These are phyloP conservation scores for Pristiophorus japonicus DNA, from an alignment of 2,113 vertebrate genomes.

Conservation along the genomic window DNA sequence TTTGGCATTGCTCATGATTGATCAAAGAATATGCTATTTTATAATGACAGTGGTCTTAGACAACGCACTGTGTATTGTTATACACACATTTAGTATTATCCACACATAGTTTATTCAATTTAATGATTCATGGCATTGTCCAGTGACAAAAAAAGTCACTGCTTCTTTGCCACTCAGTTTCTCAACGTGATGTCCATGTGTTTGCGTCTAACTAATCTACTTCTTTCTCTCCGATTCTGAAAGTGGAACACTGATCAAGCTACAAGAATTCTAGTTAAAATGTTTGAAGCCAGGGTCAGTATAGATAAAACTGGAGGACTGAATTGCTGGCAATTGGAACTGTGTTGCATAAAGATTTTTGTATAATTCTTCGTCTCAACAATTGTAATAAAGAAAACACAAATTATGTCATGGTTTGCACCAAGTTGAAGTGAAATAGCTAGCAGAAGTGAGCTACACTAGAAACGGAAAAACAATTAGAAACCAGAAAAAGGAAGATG, in stretches of 20 bases:
- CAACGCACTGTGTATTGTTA: background rate
- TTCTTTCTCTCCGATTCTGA: no score
- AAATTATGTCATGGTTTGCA: background rate
- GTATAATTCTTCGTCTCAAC: background rate
- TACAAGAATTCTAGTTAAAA: background rate
- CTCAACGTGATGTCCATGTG: background rate
- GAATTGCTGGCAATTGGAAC: background rate
- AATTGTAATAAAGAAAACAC: background rate
- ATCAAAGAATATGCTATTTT: background rate
- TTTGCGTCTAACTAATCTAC: no score
- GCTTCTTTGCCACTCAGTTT: background rate
- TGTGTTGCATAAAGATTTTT: background rate
- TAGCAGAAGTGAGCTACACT: background rate
- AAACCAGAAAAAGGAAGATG: background rate
- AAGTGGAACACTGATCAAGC: background rate
- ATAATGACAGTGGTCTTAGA: background rate
- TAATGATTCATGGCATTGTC: background rate
- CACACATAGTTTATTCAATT: background rate
- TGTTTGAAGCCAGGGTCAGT: background rate
- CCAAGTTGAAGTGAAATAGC: background rate
- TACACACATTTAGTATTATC: background rate
- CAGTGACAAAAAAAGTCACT: background rate
- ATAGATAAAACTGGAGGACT: background rate
- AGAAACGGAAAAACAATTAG: background rate
- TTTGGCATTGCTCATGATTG: background rate